Evolutionary conservation across 2,888 invertebrate genomes (phyloP), one percentile per base, ranked within the genome.

Genomic region (Eremobia ochroleuca): DNA sequence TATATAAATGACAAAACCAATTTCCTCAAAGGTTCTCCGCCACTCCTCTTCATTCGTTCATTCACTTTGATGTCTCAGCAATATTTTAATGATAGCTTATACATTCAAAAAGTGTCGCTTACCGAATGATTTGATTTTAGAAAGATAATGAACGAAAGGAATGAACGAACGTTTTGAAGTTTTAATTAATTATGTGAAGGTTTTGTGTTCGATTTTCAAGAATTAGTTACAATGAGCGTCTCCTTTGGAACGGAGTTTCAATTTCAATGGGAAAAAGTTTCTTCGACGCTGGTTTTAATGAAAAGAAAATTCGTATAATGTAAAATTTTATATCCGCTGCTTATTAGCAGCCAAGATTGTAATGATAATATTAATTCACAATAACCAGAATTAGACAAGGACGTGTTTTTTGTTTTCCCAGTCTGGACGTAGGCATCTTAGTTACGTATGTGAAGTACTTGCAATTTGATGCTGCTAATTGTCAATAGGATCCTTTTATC

Each of bases 81-180:
- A 92, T 89, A 91, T 93, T 93, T 92, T 93, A 94, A 94, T 92
- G 92, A 92, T 88, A 87, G 89, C 91, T 93, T 93, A 93, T 92
- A 92, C 92, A 92, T 91, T 92, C 91, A 81, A 87, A 90, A 92
- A 90, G 90, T 89, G 88, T 82, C 91, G 89, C 88, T 92, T 91
- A 89, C 85, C 86, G 87, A 82, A 87, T 92, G 92, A 93, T 92
- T 93, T 89, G 90, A 91, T 92, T 90, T 90, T 87, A 88, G 90
- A 90, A 89, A 90, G 88, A 91, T 92, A 88, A 92, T 91, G 90
- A 91, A 89, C 87, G 85, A 83, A 85, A 87, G 85, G 81, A 82
- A 86, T 84, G 84, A 79, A 78, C 75, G 80, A 82, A 85, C 82
- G 71, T 76, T 83, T 81, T 78, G 82, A 86, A 86, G 81, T 74